Base-by-base conservation (phyloP, 2,888 invertebrate genomes). In the Ctenicera cuprea region DNA sequence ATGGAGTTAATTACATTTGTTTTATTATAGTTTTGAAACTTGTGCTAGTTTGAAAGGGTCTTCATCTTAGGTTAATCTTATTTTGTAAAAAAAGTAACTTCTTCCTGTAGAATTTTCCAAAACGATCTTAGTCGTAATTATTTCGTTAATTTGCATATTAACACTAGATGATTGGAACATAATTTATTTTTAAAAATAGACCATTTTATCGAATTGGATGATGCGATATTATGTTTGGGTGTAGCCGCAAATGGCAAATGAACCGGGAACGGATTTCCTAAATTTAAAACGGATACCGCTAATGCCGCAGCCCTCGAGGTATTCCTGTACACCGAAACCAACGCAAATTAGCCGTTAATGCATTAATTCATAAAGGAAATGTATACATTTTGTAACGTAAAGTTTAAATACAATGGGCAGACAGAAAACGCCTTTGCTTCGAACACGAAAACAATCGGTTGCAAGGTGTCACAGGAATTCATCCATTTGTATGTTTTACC, bases 251-350 rank as follows among this genome's bases (percentile, higher is more conserved):
- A 9, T 57, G 30, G n/a, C 11, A 26, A 8, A 18, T n/a, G 59
- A 38, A 59, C 38, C 59, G 59, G 38, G 18, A 59, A 59, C 59
- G 59, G 59, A 59, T 59, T 59, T 59, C 59, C 59, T 38, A 59
- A 20, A 37, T 59, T 38, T 20, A 33, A 20, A 59, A 38, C 59
- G 59, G 59, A 59, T 59, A 38, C 59, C 59, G 38, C 59, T 54
- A 54, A 54, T 30, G 54, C 54, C 54, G 12, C 38, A 37, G 22
- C 37, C 38, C 37, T 54, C 59, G 18, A 59, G 59, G 59, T 38
- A 18, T 38, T 59, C 59, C 59, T 59, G 59, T 57, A 16, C 16
- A 12, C 33, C n/a, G 20, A 54, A n/a, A 16, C 12, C 54, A 16
- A 54, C 33, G n/a, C 54, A 16, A 30, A 18, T 48, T 48, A 20